Conservation (phyloP, 2,113 vertebrate species). For the Coptodon bakossiorum region DNA sequence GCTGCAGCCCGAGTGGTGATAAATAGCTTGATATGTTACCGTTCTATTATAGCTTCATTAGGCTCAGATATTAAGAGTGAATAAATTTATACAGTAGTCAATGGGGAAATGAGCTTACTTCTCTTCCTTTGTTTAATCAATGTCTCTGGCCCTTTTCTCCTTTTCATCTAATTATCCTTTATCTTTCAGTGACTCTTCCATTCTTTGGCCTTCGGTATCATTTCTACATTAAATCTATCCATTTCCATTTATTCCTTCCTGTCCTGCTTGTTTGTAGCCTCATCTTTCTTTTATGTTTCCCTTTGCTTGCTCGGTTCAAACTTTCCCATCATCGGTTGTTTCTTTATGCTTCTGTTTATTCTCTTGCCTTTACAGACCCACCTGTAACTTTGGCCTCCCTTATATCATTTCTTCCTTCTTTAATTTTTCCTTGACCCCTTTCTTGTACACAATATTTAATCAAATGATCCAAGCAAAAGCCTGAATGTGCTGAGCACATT, state of each 20-base stretch:
- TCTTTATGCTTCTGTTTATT: neutral
- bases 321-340: neutral
- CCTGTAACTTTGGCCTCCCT: neutral
- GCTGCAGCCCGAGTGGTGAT: constrained; percentile 4
- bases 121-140: constrained; percentile 8
- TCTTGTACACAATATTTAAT: neutral
- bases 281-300: neutral
- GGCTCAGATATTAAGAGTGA: constrained; percentile 2
- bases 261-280: neutral
- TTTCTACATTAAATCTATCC: neutral
- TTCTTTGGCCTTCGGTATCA: neutral
- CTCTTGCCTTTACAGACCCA: neutral
- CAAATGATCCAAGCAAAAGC: neutral
- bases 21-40: constrained; percentile 1
- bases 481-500: constrained; percentile 9
- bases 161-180: constrained; percentile 16
- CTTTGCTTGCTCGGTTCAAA: neutral
- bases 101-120: constrained; percentile 9
- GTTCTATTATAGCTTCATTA: constrained; percentile 30
- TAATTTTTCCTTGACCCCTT: neutral
- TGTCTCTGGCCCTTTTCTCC: neutral
- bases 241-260: neutral
- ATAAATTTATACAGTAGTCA: constrained; percentile 9
- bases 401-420: neutral
- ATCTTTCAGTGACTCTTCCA: neutral